Base-by-base conservation (phyloP, 2,888 invertebrate genomes). In the Aphodius sticticus region DNA sequence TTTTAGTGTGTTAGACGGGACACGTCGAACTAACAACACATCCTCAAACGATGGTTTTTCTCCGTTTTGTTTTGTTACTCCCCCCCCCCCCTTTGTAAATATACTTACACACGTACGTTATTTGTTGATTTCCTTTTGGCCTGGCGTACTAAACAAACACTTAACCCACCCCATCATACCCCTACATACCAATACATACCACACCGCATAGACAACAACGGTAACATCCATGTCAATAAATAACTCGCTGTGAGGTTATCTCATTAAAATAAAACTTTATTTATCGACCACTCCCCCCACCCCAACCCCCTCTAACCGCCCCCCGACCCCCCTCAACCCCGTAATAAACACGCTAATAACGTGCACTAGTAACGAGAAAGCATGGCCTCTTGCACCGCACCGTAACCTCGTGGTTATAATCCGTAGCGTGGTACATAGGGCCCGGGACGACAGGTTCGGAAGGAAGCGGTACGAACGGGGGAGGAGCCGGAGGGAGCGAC, bases 341-440 rank as follows among this genome's bases (percentile, higher is more conserved):
- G 53, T 53, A 53, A 9, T 53, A 77, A 76, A 38, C 83, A 82
- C 82, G 82, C 82, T 79, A 80, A 80, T 79, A 83, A 84, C 82
- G 81, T 82, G 83, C 84, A 84, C 83, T 83, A 83, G 83, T 82
- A 83, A 79, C 82, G 74, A 36, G 37, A 74, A 78, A 81, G 81
- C 84, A 84, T 83, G 82, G 85, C 85, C 85, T 53, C 53, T 12
- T 85, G 83, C 84, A 85, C 85, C 83, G 86, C 87, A 86, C 86
- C 86, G 86, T 87, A 87, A 85, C 86, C 86, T 86, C 85, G 83
- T 86, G 84, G 85, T 84, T 85, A 82, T 85, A 84, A 84, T 83
- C 82, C 83, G 84, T 89, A 90, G 90, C 89, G 88, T 90, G 90
- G 90, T 90, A 90, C 89, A 88, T 90, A 89, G 90, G 89, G 89